Percentiles rank a stretch among this genome's conserved stretches.
These are phyloP conservation scores for Holacanthella duospinosa DNA, from an alignment of 2,888 invertebrate species.

Conservation along the genomic window DNA sequence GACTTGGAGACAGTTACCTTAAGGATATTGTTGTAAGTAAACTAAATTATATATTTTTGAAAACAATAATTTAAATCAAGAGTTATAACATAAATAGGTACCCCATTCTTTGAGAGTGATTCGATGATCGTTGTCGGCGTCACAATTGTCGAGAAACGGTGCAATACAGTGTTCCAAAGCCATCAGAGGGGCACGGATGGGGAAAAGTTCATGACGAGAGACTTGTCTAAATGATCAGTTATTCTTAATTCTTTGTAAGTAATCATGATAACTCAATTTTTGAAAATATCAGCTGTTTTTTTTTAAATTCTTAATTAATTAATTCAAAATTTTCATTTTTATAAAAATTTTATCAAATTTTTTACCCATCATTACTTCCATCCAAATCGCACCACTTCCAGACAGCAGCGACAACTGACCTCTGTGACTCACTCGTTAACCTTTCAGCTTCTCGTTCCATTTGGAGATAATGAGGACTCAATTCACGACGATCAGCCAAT, in stretches of 20 bases:
- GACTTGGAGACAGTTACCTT: constrained; percentile 42
- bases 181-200: constrained; percentile 86
- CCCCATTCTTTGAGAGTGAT: constrained; percentile 91
- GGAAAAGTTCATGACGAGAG: constrained; percentile 66
- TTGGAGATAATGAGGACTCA: constrained; percentile 67
- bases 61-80: background rate
- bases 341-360: too few species aligned
- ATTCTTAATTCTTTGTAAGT: too few species aligned
- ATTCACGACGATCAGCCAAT: constrained; percentile 75
- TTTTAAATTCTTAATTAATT: too few species aligned
- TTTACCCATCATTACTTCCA: constrained; percentile 62
- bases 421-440: constrained; percentile 58
- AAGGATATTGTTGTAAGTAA: too few species aligned
- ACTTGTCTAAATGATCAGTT: constrained; percentile 5
- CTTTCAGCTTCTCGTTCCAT: constrained; percentile 81
- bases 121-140: constrained; percentile 75
- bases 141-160: constrained; percentile 87
- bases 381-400: constrained; percentile 99
- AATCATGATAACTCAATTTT: too few species aligned
- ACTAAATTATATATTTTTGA: too few species aligned
- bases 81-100: too few species aligned
- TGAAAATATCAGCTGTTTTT: too few species aligned
- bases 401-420: constrained; percentile 85
- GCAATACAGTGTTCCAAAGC: constrained; percentile 95
- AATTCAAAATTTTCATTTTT: too few species aligned